Percentiles rank a stretch among this genome's conserved stretches.
These are phyloP conservation scores for Cynopterus sphinx DNA, from an alignment of 2,797 vertebrate species.

Conservation along the genomic window DNA sequence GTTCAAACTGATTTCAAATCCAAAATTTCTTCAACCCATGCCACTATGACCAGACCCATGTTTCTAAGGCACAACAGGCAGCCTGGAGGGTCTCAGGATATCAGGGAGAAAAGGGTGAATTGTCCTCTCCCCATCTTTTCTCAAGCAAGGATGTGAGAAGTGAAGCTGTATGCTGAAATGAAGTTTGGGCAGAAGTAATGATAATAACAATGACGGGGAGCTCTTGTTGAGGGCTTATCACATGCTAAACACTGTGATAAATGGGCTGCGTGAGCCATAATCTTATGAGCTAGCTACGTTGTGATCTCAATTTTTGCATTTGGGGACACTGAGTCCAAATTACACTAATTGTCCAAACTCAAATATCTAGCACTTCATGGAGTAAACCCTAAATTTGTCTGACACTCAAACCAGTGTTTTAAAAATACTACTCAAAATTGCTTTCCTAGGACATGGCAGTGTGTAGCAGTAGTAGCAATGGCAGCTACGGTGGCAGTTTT, in stretches of 20 bases:
- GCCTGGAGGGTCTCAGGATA: neutral
- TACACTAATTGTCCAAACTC: neutral
- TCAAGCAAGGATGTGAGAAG: neutral
- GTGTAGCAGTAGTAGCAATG: rapidly evolving
- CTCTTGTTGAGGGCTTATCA: neutral
- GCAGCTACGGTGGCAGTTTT: rapidly evolving
- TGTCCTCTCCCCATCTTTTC: neutral
- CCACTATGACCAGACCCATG: neutral
- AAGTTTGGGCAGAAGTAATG: neutral
- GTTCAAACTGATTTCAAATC: neutral
- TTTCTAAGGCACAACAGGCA: neutral
- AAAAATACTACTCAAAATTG: neutral
- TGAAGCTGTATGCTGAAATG: neutral
- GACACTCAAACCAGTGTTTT: neutral
- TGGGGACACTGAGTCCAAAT: neutral
- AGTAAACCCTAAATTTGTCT: neutral
- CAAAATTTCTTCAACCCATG: neutral
- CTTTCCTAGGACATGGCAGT: neutral
- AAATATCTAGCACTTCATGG: neutral
- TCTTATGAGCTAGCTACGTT: neutral
- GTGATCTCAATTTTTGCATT: neutral
- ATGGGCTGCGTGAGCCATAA: neutral
- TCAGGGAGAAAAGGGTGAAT: neutral
- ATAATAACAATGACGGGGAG: neutral
- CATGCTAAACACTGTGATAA: neutral